Conservation (phyloP, 2,797 vertebrate genomes). For the Enoplosus armatus region DNA sequence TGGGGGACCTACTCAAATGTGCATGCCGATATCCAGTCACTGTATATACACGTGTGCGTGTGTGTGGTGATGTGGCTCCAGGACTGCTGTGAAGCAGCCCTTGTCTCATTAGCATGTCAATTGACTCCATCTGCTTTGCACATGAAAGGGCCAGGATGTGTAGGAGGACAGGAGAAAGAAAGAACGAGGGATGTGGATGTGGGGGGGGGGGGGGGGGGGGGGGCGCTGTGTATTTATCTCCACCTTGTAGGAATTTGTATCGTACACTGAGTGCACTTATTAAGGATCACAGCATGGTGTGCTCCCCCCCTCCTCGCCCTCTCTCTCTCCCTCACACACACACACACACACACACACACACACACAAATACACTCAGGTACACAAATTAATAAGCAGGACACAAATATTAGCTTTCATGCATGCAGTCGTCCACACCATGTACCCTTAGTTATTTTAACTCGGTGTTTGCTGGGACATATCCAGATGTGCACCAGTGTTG, state of each 20-base stretch:
- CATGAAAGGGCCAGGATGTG: conserved; percentile 86
- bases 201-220: conserved; percentile 51
- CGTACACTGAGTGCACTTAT: conserved; percentile 77
- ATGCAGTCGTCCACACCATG: conserved; percentile 15
- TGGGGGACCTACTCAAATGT: conserved; percentile 35
- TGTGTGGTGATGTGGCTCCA: conserved; percentile 73
- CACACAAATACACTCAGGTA: conserved; percentile 11
- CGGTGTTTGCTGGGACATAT: conserved; percentile 16
- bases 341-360: conserved; percentile 19
- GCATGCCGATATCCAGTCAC: conserved; percentile 34
- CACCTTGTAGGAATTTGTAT: conserved; percentile 80
- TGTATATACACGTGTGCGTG: conserved; percentile 41
- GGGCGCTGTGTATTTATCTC: conserved; percentile 77
- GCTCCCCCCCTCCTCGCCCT: conserved; percentile 9
- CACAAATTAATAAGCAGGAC: conserved; percentile 12
- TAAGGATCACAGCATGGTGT: conserved; percentile 72
- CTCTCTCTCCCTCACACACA: not conserved
- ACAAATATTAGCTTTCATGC: conserved; percentile 7
- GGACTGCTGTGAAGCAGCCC: conserved; percentile 83
- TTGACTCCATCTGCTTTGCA: conserved; percentile 92
- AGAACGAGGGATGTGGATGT: conserved; percentile 69
- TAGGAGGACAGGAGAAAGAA: conserved; percentile 83
- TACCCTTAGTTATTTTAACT: conserved; percentile 1
- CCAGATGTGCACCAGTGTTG: conserved; percentile 49
- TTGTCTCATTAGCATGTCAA: conserved; percentile 93